Conservation (phyloP, 37 sponge, comb jelly and placozoan species). For the Aplysina aerophoba region DNA sequence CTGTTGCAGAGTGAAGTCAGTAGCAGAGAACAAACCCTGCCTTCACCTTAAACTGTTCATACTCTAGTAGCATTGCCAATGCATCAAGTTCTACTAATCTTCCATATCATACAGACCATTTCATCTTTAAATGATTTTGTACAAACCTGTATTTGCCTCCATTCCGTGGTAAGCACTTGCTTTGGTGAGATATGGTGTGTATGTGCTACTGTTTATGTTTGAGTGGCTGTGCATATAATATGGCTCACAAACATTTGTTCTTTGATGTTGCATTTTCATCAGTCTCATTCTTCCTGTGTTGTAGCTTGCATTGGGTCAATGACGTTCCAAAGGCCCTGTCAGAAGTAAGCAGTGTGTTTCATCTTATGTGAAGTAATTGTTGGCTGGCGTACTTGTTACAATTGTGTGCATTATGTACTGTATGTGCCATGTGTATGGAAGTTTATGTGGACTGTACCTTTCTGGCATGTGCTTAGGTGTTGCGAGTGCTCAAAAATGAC, state of each 20-base stretch:
- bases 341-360: slow-evolving; percentile 50
- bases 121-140: too few species aligned
- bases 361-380: neutral
- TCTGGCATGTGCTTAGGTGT: slow-evolving; percentile 23
- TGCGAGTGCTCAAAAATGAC: slow-evolving; percentile 77
- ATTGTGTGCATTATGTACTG: neutral
- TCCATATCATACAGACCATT: too few species aligned
- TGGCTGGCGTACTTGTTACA: neutral
- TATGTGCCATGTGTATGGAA: neutral
- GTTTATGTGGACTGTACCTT: too few species aligned
- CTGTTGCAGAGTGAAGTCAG: too few species aligned
- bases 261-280: neutral
- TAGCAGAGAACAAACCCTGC: too few species aligned
- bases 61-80: too few species aligned
- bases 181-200: neutral
- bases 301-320: slow-evolving; percentile 93
- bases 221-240: slow-evolving; percentile 5
- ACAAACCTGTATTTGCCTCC: too few species aligned
- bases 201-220: neutral
- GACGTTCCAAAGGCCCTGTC: slow-evolving; percentile 78
- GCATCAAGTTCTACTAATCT: too few species aligned
- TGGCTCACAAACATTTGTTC: neutral
- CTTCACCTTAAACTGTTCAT: too few species aligned
- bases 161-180: too few species aligned
- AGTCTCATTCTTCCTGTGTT: neutral